Evolutionary conservation across 2,113 vertebrate species (phyloP).

Genomic region (Salvelinus fontinalis): DNA sequence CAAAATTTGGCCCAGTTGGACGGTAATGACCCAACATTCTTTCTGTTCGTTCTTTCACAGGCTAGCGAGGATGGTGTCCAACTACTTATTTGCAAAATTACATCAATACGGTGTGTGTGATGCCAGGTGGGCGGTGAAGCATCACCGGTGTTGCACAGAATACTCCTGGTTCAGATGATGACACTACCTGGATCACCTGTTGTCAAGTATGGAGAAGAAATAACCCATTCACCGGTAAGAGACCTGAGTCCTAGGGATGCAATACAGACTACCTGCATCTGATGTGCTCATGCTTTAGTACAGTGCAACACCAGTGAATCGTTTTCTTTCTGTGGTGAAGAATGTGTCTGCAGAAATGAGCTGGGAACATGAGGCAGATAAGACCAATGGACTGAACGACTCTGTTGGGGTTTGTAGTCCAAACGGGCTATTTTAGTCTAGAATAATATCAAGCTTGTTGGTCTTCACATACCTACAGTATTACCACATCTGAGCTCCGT

Average conservation of each 20-base stretch:
- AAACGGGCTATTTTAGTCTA: background rate
- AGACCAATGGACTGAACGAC: background rate
- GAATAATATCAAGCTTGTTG: background rate
- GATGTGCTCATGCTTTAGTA: background rate
- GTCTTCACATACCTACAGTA: background rate
- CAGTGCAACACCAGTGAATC: background rate
- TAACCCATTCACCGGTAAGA: conserved; percentile 14
- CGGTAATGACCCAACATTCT: conserved; percentile 42
- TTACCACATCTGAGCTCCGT: background rate
- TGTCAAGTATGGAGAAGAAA: conserved; percentile 60
- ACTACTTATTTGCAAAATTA: background rate
- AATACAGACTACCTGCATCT: background rate
- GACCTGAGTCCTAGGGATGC: background rate
- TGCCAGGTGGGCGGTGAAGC: conserved; percentile 64
- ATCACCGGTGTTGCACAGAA: conserved; percentile 50
- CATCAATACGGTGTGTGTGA: background rate
- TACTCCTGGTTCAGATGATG: conserved; percentile 71
- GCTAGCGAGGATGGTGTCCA: background rate
- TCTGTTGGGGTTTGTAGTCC: conserved; percentile 16
- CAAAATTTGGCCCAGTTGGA: conserved; percentile 71
- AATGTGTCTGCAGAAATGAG: background rate
- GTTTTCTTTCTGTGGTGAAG: conserved; percentile 22
- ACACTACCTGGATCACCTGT: conserved; percentile 75
- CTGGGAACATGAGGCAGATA: background rate
- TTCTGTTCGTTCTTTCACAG: background rate